Evolutionary conservation across 1,140 invertebrate species (phyloP), one percentile per base, ranked within the genome.

Genomic region (Yoshiicerus persimilis): DNA sequence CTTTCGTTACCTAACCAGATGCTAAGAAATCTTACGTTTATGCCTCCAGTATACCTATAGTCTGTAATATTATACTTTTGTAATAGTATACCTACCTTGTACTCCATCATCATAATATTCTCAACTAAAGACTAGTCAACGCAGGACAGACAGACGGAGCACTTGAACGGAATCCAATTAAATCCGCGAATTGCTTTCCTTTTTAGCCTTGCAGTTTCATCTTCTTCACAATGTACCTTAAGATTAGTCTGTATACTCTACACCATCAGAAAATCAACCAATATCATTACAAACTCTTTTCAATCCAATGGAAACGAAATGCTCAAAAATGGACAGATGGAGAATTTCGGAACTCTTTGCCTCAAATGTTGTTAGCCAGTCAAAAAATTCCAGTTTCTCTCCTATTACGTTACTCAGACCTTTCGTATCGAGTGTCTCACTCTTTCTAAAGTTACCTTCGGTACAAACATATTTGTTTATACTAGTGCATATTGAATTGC

Each of bases 101-200:
- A 32, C 20, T 36, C 32, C 32, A n/a, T n/a, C 32, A 80, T 80
- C 30, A 34, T 36, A 30, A 80, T 32, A 80, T 32, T 70, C 0
- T 34, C 20, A 10, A 75, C 70, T 34, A 41, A 41, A 30, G 70
- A 32, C 25, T 75, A 41, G 39, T 30, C 66, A 70, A 70, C 66
- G 30, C 30, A 70, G 66, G 13, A 13, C 25, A 70, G 66, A 23
- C 75, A 80, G 75, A 34, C 30, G 75, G 20, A 56, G 30, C 75
- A 80, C 75, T 80, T 80, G 75, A 80, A 80, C 75, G 75, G 75
- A 80, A 80, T 80, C 75, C 75, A 80, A 80, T 80, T 80, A 80
- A 80, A 80, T 38, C 32, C 16, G 75, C 16, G 75, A 80, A 80
- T 80, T 80, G 75, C 75, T 80, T 80, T 80, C 75, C 75, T 80